phyloP scores from a whole-genome alignment of 2,888 invertebrate genomes.

The Lamproptera curius region DNA sequence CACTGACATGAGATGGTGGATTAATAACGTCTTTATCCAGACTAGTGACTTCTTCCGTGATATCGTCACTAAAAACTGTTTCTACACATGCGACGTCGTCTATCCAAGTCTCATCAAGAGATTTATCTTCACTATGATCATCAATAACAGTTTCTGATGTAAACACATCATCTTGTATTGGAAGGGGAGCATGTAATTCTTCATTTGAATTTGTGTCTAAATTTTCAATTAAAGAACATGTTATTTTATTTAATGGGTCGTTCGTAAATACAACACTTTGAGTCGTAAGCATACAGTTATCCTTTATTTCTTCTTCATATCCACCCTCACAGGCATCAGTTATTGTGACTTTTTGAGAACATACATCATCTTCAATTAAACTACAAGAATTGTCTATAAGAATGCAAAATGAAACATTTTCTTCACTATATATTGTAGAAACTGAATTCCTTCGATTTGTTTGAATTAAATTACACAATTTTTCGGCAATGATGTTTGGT shows the following conservation, averaged over 20 bases:
- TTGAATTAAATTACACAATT: slow-evolving; percentile 48
- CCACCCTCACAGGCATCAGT: slow-evolving; percentile 43
- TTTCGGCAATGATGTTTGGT: slow-evolving; percentile 37
- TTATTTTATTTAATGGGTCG: slow-evolving; percentile 1
- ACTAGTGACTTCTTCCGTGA: slow-evolving; percentile 51
- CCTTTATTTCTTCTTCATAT: slow-evolving; percentile 15
- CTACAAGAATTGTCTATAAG: slow-evolving; percentile 62
- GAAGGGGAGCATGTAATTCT: neutral
- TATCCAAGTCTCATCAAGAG: slow-evolving; percentile 53
- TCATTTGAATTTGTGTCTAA: slow-evolving; percentile 20
- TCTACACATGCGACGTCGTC: slow-evolving; percentile 68
- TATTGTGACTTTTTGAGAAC: slow-evolving; percentile 49
- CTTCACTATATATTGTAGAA: slow-evolving; percentile 55
- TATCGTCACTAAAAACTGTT: slow-evolving; percentile 65
- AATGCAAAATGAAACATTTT: slow-evolving; percentile 64
- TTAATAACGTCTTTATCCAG: too few relatives aligned
- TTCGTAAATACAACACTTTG: slow-evolving; percentile 7
- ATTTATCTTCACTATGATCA: slow-evolving; percentile 39
- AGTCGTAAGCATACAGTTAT: slow-evolving; percentile 6
- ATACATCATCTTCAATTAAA: slow-evolving; percentile 53
- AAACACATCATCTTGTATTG: neutral
- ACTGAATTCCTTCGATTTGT: slow-evolving; percentile 62
- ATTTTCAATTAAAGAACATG: slow-evolving; percentile 6
- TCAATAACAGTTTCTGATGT: slow-evolving; percentile 34
- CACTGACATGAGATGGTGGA: slow-evolving; percentile 42